phyloP scores from a whole-genome alignment of 2,797 vertebrate genomes.

The Potorous gilbertii region DNA sequence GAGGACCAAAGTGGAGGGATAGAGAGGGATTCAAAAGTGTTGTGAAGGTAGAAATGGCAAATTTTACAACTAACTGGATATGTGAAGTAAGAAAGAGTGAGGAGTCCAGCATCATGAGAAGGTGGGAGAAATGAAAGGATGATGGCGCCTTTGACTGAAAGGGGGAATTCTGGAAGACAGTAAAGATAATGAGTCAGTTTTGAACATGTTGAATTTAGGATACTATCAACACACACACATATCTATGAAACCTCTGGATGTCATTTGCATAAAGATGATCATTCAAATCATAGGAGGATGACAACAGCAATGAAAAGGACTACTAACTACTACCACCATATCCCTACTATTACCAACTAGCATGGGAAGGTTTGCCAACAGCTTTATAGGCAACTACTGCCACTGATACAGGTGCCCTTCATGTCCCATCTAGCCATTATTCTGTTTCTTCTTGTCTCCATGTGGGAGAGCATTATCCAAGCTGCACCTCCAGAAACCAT shows the following conservation, averaged over 20 bases:
- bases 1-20: background rate
- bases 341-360: too few relatives aligned
- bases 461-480: background rate
- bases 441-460: background rate
- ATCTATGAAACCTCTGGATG: background rate
- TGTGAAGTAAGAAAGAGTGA: background rate
- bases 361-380: too few relatives aligned
- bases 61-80: background rate
- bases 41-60: background rate
- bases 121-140: background rate
- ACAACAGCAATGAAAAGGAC: background rate
- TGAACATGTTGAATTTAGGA: background rate
- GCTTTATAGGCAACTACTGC: fast-evolving
- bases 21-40: background rate
- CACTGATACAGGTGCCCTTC: background rate
- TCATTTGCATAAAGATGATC: background rate
- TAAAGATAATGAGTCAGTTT: background rate
- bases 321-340: background rate
- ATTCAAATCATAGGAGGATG: background rate
- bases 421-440: background rate
- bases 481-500: background rate
- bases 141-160: background rate
- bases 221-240: background rate
- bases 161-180: background rate
- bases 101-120: background rate